Percentiles rank a stretch among this genome's conserved stretches.
Conservation (phyloP, 2,888 invertebrate species). For the Caenorhabditis sp. region DNA sequence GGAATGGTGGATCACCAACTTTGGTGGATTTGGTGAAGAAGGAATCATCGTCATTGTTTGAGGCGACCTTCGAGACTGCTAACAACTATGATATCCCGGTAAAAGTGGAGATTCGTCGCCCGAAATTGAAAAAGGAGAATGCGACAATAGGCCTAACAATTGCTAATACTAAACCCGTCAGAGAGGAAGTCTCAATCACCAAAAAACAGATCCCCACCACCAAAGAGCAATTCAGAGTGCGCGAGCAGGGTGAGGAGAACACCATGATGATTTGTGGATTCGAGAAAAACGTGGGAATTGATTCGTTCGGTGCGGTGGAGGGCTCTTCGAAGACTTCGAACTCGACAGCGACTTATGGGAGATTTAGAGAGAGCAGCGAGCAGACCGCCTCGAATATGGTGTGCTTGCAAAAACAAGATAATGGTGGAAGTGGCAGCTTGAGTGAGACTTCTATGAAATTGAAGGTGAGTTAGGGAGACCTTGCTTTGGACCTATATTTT, state of each 20-base stretch:
- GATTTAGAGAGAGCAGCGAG: slow-evolving; percentile 42
- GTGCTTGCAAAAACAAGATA: slow-evolving; percentile 50
- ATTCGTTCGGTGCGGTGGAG: slow-evolving; percentile 31
- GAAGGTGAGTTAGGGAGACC: too few species aligned
- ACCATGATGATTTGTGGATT: slow-evolving; percentile 61
- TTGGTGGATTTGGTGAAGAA: slow-evolving; percentile 63
- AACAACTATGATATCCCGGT: slow-evolving; percentile 40
- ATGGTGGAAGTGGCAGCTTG: slow-evolving; percentile 23
- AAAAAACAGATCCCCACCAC: slow-evolving; percentile 12
- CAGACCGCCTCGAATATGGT: slow-evolving; percentile 53
- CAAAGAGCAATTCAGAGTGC: slow-evolving; percentile 37
- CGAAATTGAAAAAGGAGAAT: slow-evolving; percentile 46
- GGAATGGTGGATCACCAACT: slow-evolving; percentile 55
- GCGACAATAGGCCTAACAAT: slow-evolving; percentile 41
- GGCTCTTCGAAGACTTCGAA: slow-evolving; percentile 44
- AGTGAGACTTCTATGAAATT: slow-evolving; percentile 25
- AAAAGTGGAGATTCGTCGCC: slow-evolving; percentile 24
- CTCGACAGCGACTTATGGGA: slow-evolving; percentile 24
- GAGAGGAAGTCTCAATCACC: slow-evolving; percentile 24
- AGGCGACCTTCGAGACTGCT: slow-evolving; percentile 65
- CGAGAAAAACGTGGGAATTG: slow-evolving; percentile 33
- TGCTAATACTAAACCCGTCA: slow-evolving; percentile 37
- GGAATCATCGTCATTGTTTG: slow-evolving; percentile 63
- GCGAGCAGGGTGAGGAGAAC: slow-evolving; percentile 52
- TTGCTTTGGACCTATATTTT: too few species aligned